A percentile compares a stretch with the other conserved stretches of the same genome.
phyloP scores from a whole-genome alignment of 2,888 invertebrate species.

The Ectemnius cavifrons region DNA sequence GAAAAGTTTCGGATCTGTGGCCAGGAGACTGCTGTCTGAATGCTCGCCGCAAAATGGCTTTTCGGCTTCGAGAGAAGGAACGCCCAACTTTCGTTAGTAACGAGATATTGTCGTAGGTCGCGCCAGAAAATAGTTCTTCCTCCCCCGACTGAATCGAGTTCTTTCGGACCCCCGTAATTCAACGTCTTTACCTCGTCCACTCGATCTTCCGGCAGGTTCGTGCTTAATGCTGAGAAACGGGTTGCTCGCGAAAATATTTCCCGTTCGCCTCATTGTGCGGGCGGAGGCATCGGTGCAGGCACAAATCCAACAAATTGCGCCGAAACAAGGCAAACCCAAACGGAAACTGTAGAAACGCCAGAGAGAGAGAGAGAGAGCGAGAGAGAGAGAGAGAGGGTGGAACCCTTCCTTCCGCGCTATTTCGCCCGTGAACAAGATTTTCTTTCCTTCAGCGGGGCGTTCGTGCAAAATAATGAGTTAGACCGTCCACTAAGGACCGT shows the following conservation, averaged over 20 bases:
- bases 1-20: conserved; percentile 50
- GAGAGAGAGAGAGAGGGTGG: background rate
- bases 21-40: conserved; percentile 45
- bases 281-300: conserved; percentile 1
- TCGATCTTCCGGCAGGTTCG: background rate
- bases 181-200: conserved; percentile 14
- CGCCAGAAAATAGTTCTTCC: conserved; percentile 21
- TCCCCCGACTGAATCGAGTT: conserved; percentile 22
- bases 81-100: conserved; percentile 38
- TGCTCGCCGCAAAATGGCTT: conserved; percentile 58
- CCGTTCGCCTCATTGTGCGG: background rate
- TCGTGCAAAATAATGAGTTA: conserved; percentile 53
- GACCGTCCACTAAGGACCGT: conserved; percentile 6
- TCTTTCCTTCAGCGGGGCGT: conserved; percentile 22
- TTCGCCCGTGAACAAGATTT: conserved; percentile 43
- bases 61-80: conserved; percentile 44
- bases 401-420: conserved; percentile 32
- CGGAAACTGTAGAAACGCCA: conserved; percentile 30
- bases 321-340: background rate
- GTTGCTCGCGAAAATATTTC: conserved; percentile 11
- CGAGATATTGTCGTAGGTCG: conserved; percentile 53
- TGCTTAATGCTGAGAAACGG: background rate
- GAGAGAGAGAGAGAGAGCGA: background rate
- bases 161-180: conserved; percentile 25
- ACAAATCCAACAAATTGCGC: conserved; percentile 15